Evolutionary conservation across 2,113 vertebrate genomes (phyloP).

Genomic region (Solenodon paradoxus): DNA sequence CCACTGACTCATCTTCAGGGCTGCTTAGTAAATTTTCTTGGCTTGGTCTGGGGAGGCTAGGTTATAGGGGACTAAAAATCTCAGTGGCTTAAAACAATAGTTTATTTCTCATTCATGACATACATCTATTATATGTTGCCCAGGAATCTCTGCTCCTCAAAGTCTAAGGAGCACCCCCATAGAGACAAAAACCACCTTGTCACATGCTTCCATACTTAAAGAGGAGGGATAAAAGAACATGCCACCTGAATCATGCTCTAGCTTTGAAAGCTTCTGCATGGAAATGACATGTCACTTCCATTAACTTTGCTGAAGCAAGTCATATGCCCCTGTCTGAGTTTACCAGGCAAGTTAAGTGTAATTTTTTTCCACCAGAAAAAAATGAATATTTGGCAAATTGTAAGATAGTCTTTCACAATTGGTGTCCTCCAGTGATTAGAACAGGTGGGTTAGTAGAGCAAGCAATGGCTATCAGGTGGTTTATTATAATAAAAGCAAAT

Average conservation of each 20-base stretch:
- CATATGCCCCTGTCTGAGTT: neutral
- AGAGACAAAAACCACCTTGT: neutral
- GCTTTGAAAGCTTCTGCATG: neutral
- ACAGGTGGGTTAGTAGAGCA: too few relatives aligned
- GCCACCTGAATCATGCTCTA: neutral
- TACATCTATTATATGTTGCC: neutral
- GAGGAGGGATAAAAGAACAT: neutral
- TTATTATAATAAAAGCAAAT: neutral
- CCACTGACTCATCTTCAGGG: neutral
- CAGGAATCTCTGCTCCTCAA: neutral
- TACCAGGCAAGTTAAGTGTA: neutral
- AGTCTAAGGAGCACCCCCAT: accelerated
- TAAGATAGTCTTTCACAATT: neutral
- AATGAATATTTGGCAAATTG: too few relatives aligned
- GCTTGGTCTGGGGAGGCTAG: neutral
- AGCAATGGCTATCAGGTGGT: neutral
- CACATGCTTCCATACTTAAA: neutral
- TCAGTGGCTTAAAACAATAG: neutral
- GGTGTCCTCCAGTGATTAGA: neutral
- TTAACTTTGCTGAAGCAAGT: neutral
- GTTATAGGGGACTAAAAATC: neutral
- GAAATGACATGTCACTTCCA: accelerated
- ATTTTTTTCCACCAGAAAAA: neutral
- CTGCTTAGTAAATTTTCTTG: neutral
- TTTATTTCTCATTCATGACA: neutral